Evolutionary conservation across 2,888 invertebrate genomes (phyloP).

Genomic region (Tipula helvola): DNA sequence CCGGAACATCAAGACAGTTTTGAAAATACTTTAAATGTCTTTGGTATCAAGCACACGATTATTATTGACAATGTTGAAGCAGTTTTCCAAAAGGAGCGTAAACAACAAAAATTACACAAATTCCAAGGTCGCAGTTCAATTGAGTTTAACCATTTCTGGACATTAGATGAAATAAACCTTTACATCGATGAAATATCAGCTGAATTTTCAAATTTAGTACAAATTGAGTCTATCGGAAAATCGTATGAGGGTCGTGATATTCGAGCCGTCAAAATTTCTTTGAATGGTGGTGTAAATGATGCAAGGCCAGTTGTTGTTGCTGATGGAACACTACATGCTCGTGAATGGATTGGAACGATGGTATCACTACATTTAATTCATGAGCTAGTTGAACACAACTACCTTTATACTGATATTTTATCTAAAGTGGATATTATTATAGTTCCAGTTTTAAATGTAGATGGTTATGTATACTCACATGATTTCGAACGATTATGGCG

Average conservation of each 20-base stretch:
- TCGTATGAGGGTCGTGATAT: conserved; percentile 46
- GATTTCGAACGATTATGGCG: conserved; percentile 45
- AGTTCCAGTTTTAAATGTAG: conserved; percentile 53
- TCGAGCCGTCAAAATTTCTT: conserved; percentile 48
- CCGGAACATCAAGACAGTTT: background rate
- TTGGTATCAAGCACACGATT: background rate
- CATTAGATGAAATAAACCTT: background rate
- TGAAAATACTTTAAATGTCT: background rate
- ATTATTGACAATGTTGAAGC: background rate
- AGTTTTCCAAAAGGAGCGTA: background rate
- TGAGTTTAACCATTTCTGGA: background rate
- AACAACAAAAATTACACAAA: background rate
- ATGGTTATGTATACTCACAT: conserved; percentile 54
- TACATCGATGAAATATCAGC: background rate
- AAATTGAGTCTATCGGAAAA: conserved; percentile 42
- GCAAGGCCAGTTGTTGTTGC: conserved; percentile 31
- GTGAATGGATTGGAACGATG: conserved; percentile 55
- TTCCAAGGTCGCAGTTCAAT: background rate
- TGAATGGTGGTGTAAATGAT: background rate
- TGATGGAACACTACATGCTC: conserved; percentile 48
- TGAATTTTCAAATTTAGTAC: conserved; percentile 39
- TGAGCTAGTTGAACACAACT: conserved; percentile 40
- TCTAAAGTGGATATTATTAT: conserved; percentile 50
- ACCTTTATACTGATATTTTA: conserved; percentile 36
- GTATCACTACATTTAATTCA: conserved; percentile 44